Conservation (phyloP, 2,797 vertebrate genomes). For the Falco concolor region DNA sequence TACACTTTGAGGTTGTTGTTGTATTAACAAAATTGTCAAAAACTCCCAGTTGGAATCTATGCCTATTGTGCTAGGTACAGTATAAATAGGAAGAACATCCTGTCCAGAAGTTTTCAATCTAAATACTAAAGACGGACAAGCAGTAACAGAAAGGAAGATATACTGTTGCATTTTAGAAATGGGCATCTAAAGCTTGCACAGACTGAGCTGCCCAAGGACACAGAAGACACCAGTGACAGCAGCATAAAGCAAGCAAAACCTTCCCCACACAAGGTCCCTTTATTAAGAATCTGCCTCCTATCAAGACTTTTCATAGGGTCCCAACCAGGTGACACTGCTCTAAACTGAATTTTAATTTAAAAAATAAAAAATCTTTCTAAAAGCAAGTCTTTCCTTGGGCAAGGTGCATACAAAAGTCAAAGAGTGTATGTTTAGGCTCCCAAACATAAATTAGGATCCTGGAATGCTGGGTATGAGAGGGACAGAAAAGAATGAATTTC, state of each 20-base stretch:
- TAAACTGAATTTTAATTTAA: neutral
- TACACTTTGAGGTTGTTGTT: neutral
- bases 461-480: neutral
- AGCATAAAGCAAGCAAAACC: neutral
- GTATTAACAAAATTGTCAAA: neutral
- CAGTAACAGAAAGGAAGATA: neutral
- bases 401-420: neutral
- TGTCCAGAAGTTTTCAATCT: neutral
- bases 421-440: neutral
- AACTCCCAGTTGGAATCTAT: neutral
- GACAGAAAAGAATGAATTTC: neutral
- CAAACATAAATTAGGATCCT: neutral
- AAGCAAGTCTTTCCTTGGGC: neutral
- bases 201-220: neutral
- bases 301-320: neutral
- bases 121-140: neutral
- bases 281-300: neutral
- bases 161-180: neutral
- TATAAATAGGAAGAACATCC: neutral
- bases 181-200: neutral
- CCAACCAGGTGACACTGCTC: neutral
- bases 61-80: neutral
- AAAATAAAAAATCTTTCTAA: neutral
- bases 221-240: neutral
- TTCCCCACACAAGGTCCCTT: neutral